Percentiles rank a stretch among this genome's conserved stretches.
Evolutionary conservation across 2,888 invertebrate genomes (phyloP).

Genomic region (Ectropis crepuscularia): DNA sequence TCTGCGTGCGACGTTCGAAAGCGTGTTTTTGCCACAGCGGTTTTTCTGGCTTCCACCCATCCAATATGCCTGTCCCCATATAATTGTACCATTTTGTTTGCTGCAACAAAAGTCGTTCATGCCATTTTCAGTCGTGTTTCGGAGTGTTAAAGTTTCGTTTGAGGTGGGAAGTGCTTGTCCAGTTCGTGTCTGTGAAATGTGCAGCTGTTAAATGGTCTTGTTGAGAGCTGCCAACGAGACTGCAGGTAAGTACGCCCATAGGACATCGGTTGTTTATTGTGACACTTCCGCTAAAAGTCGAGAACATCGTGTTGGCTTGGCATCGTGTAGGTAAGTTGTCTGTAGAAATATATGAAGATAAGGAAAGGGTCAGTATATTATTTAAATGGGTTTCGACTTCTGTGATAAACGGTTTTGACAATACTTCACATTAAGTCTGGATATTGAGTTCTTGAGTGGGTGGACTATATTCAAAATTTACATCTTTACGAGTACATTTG

Average conservation of each 20-base stretch:
- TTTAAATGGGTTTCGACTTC: conserved; percentile 4
- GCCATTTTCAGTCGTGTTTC: conserved; percentile 21
- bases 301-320: conserved; percentile 2
- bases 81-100: conserved; percentile 36
- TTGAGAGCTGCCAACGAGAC: conserved; percentile 49
- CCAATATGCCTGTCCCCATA: conserved; percentile 38
- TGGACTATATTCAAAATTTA: no score
- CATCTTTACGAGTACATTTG: no score
- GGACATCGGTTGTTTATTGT: conserved; percentile 43
- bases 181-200: conserved; percentile 42
- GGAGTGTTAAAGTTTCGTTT: conserved; percentile 18
- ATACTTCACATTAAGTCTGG: not conserved
- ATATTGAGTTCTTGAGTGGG: no score
- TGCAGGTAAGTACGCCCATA: conserved; percentile 52
- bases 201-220: conserved; percentile 48
- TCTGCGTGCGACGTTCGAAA: conserved; percentile 39
- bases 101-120: conserved; percentile 13
- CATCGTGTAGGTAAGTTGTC: not conserved
- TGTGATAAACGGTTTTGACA: conserved; percentile 11
- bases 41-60: conserved; percentile 36
- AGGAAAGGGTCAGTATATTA: not conserved
- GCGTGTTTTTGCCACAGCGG: conserved; percentile 36
- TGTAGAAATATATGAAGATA: not conserved
- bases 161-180: conserved; percentile 26
- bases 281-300: conserved; percentile 40